Percentiles rank a stretch among this genome's conserved stretches.
phyloP scores from a whole-genome alignment of 2,888 invertebrate species.

The Diabrotica balteata region DNA sequence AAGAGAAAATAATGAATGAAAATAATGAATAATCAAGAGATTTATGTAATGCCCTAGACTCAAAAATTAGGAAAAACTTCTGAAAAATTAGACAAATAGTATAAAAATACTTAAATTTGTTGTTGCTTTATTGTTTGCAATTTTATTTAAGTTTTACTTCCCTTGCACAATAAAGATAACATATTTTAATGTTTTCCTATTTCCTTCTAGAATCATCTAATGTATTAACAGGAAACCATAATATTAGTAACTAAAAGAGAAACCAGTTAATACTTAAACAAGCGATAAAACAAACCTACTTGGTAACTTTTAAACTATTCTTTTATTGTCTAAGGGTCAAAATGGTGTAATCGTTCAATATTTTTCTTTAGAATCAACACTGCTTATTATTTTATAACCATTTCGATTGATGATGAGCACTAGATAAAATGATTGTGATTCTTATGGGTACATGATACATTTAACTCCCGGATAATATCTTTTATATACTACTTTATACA shows the following conservation, averaged over 20 bases:
- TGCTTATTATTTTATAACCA: not conserved
- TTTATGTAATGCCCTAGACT: too few relatives aligned
- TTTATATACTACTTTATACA: not conserved
- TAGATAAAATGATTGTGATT: conserved; percentile 8
- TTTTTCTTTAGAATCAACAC: conserved; percentile 10
- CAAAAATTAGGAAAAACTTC: too few relatives aligned
- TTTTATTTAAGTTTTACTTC: too few relatives aligned
- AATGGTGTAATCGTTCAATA: conserved; percentile 7
- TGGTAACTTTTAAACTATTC: conserved; percentile 5
- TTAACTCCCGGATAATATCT: too few relatives aligned
- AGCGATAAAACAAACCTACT: conserved; percentile 11
- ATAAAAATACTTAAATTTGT: too few relatives aligned
- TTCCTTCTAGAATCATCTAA: conserved; percentile 1
- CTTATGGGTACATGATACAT: conserved; percentile 11
- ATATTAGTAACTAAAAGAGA: not conserved
- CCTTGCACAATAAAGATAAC: too few relatives aligned
- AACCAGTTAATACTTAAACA: not conserved
- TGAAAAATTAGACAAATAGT: too few relatives aligned
- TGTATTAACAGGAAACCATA: conserved; percentile 13
- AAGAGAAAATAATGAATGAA: too few relatives aligned
- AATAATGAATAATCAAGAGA: too few relatives aligned
- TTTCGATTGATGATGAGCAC: conserved; percentile 2
- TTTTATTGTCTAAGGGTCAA: conserved; percentile 24
- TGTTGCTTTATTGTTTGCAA: too few relatives aligned
- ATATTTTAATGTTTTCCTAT: too few relatives aligned